Evolutionary conservation across 2,113 vertebrate species (phyloP).

Genomic region (Castor canadensis): DNA sequence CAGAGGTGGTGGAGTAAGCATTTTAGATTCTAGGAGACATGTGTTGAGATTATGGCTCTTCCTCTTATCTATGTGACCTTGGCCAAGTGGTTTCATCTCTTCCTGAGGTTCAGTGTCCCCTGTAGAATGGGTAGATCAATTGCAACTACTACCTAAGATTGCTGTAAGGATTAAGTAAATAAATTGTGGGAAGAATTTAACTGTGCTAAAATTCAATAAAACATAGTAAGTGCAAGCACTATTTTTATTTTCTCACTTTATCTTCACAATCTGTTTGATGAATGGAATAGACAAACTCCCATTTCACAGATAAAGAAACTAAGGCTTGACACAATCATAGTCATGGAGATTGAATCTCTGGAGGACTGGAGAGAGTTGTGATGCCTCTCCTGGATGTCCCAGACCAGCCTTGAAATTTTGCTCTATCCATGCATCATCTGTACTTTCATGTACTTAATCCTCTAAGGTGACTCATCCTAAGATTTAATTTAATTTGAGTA

Average conservation of each 20-base stretch:
- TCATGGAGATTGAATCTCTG: not conserved
- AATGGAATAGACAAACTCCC: not conserved
- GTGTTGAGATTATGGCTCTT: not conserved
- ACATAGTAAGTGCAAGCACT: not conserved
- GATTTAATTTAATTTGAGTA: not conserved
- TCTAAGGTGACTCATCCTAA: not conserved
- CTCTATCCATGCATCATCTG: not conserved
- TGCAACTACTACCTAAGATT: not conserved
- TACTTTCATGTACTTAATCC: not conserved
- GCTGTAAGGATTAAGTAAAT: not conserved
- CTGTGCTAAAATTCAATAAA: not conserved
- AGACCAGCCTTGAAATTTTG: not conserved
- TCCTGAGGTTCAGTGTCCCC: not conserved
- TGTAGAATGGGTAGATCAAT: not conserved
- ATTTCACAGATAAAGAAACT: too few relatives aligned
- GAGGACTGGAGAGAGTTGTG: not conserved
- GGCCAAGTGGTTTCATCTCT: too few relatives aligned
- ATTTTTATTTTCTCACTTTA: not conserved
- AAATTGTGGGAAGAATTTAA: not conserved
- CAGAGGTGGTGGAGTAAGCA: not conserved
- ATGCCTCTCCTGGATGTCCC: too few relatives aligned
- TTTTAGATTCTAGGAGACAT: not conserved
- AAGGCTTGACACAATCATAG: not conserved
- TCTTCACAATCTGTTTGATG: not conserved
- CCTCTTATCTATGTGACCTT: too few relatives aligned